Evolutionary conservation across 2,113 vertebrate genomes (phyloP), one percentile per base, ranked within the genome.

Genomic region (Misgurnus mizolepis): DNA sequence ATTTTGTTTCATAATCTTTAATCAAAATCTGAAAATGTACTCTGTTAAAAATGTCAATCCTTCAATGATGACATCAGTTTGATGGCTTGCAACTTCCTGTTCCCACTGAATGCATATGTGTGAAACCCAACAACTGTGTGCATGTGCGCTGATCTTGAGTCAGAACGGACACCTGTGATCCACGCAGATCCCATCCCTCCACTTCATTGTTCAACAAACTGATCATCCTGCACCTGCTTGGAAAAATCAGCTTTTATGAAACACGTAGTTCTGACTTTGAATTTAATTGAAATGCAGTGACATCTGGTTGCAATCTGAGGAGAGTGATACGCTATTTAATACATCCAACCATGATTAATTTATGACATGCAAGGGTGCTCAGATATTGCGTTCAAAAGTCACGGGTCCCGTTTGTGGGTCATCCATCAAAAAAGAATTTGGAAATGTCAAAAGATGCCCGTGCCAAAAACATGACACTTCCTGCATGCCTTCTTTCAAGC

Each of bases 251-350:
- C 87, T 82, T 85, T 92, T 90, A 89, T 92, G 92, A 90, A 92
- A 93, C 90, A 91, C 92, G 80, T 91, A 90, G 74, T 89, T 86
- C 88, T 83, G 84, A 88, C 89, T 90, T 88, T 89, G 89, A 90
- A 88, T 90, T 87, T 84, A 91, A 91, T 90, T 93, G 92, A 93
- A 93, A 91, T 86, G 87, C 84, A 77, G 79, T 86, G 90, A 92
- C 93, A 94, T 94, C 90, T 94, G 93, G 90, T 91, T 72, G 91
- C 88, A 93, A 93, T 90, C 85, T 85, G 90, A 93, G 91, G 89
- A 78, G 85, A 84, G 84, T 89, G 90, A 92, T 84, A 86, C 91
- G 90, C 87, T 87, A 88, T 90, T 89, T 86, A 88, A 90, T 91
- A 90, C 86, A 84, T 61, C 58, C 61, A 68, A 74, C 85, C 84